Conservation (phyloP, 2,888 invertebrate genomes). For the Andrena trimmerana region DNA sequence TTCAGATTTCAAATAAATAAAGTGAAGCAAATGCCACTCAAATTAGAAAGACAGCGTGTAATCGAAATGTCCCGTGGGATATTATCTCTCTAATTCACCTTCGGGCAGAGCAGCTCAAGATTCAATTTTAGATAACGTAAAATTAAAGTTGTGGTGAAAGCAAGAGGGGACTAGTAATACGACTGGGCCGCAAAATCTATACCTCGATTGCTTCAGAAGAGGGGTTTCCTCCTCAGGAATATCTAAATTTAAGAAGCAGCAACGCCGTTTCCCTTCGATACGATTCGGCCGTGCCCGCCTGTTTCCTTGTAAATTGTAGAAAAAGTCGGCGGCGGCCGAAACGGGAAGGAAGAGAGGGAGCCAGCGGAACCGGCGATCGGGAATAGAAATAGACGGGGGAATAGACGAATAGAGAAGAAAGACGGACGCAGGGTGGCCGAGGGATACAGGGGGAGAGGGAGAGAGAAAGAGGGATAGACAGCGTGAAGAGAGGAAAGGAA, state of each 20-base stretch:
- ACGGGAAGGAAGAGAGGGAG: not conserved
- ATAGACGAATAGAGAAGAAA: constrained; percentile 46
- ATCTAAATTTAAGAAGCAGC: constrained; percentile 81
- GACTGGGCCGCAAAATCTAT: constrained; percentile 10
- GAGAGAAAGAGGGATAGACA: not conserved
- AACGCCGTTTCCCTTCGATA: constrained; percentile 66
- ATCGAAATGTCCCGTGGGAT: too few species aligned
- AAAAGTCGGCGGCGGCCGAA: constrained; percentile 19
- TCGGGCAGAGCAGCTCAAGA: too few species aligned
- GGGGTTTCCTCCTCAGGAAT: constrained; percentile 66
- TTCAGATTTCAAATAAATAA: too few species aligned
- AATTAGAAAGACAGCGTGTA: too few species aligned
- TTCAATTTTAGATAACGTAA: too few species aligned
- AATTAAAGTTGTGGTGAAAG: not conserved
- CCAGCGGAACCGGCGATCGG: constrained; percentile 14
- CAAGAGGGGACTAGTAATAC: too few species aligned
- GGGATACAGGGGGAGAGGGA: constrained; percentile 4
- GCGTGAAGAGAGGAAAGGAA: constrained; percentile 2
- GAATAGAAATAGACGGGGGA: constrained; percentile 55
- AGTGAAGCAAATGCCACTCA: too few species aligned
- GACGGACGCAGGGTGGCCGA: constrained; percentile 11
- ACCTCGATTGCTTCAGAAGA: not conserved
- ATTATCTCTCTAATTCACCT: too few species aligned
- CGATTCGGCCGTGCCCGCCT: constrained; percentile 63
- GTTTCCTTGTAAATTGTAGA: constrained; percentile 63